Base-by-base conservation (phyloP, 2,888 invertebrate species). In the Aradus depressus region DNA sequence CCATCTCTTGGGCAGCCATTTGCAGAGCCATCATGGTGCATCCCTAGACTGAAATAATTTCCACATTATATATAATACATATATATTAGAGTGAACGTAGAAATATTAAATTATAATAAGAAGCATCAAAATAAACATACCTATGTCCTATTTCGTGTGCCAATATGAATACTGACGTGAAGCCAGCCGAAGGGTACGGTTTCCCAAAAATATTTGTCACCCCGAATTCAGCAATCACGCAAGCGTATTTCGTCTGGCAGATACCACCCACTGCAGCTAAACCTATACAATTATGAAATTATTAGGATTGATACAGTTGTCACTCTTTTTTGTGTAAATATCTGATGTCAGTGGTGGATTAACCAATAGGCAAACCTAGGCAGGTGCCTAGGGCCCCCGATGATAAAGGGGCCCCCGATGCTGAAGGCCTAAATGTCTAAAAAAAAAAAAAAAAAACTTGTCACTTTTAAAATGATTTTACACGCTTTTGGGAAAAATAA, bases 131-230 rank as follows among this genome's bases (percentile, higher is more conserved):
- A 44, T 3, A 45, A 37, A 61, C 42, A 41, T 74, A 85, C 84
- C 84, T 85, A 68, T 84, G 62, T 19, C 62, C 62, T 21, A 62
- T 61, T 52, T 62, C 62, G 59, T 69, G 86, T 1, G 85, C 85
- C 56, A 84, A 75, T 63, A 86, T 81, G 67, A 83, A 86, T 61
- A 86, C 81, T 44, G 85, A 84, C 16, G 83, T 83, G 66, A 85
- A 84, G n/a, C 86, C 85, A 21, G 85, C 82, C 31, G 85, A 85
- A 3, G 85, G 85, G 68, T 84, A 85, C 2, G 85, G 84, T 56
- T 82, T 79, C 41, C 84, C 84, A 61, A 80, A 76, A 37, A 75
- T 68, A 68, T 84, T 83, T 1, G 76, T 76, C 1, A 81, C 77
- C 35, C 85, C 85, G 60, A 85, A 75, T 71, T 87, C 85, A 2